Percentiles rank a stretch among this genome's conserved stretches.
These are phyloP conservation scores for Ochropleura leucogaster DNA, from an alignment of 2,888 invertebrate species.

Conservation along the genomic window DNA sequence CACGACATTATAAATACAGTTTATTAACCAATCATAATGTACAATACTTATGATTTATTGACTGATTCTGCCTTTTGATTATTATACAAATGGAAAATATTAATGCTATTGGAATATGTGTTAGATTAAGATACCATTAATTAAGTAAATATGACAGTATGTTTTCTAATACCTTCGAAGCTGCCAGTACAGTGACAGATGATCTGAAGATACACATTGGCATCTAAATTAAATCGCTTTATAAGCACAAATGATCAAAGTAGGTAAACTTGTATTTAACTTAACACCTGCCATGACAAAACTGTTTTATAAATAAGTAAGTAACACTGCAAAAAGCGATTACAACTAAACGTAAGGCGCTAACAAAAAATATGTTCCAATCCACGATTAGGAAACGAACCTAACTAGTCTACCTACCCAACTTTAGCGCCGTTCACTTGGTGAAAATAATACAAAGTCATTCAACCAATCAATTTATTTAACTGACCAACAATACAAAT, in stretches of 20 bases:
- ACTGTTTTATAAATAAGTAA: slow-evolving; percentile 33
- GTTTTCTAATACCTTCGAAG: slow-evolving; percentile 33
- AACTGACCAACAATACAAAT: slow-evolving; percentile 16
- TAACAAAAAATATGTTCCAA: slow-evolving; percentile 37
- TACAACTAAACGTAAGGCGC: slow-evolving; percentile 26
- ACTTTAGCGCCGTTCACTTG: slow-evolving; percentile 33
- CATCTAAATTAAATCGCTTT: slow-evolving; percentile 17
- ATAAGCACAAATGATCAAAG: slow-evolving; percentile 3
- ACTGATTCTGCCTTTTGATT: slow-evolving; percentile 51
- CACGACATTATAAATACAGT: slow-evolving; percentile 43
- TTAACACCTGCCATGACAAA: slow-evolving; percentile 31
- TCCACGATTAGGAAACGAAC: slow-evolving; percentile 29
- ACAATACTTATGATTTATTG: slow-evolving; percentile 57
- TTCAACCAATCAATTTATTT: slow-evolving; percentile 19
- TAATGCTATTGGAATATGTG: slow-evolving; percentile 40
- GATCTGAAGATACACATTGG: slow-evolving; percentile 18
- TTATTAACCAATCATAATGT: slow-evolving; percentile 45
- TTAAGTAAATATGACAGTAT: slow-evolving; percentile 35
- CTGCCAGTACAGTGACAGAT: slow-evolving; percentile 18
- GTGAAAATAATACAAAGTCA: slow-evolving; percentile 36
- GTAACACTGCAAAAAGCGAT: slow-evolving; percentile 33
- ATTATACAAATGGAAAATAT: slow-evolving; percentile 47
- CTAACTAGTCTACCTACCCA: background rate
- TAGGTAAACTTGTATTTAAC: slow-evolving; percentile 20
- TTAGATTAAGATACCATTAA: slow-evolving; percentile 48